Evolutionary conservation across 2,113 vertebrate species (phyloP).

Genomic region (Eonycteris spelaea): DNA sequence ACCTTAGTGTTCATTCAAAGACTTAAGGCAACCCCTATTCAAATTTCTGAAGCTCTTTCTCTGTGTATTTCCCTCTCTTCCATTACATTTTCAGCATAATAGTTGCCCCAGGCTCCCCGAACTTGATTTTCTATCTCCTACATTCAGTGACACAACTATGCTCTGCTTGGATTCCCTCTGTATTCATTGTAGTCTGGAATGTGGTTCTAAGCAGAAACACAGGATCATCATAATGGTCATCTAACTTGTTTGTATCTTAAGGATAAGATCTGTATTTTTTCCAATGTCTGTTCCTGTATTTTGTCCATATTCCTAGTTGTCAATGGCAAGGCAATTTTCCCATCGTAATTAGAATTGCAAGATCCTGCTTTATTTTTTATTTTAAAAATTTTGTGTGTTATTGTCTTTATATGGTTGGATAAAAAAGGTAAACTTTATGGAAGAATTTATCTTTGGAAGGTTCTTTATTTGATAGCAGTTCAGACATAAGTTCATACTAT

Average conservation of each 20-base stretch:
- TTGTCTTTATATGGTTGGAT: not conserved
- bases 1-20: not conserved
- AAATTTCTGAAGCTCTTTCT: not conserved
- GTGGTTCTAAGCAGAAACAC: not conserved
- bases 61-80: not conserved
- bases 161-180: not conserved
- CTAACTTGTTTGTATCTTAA: not conserved
- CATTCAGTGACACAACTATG: not conserved
- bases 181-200: not conserved
- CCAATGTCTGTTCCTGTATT: not conserved
- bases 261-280: not conserved
- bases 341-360: not conserved
- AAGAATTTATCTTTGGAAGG: not conserved
- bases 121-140: not conserved
- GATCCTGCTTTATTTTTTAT: not conserved
- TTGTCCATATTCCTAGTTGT: not conserved
- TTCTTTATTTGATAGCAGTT: not conserved
- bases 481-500: not conserved
- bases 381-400: not conserved
- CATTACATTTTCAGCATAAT: not conserved
- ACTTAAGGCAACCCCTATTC: not conserved
- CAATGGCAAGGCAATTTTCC: not conserved
- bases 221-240: not conserved
- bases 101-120: not conserved
- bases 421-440: not conserved